Conservation (phyloP, 2,797 vertebrate genomes). For the Lacerta agilis region DNA sequence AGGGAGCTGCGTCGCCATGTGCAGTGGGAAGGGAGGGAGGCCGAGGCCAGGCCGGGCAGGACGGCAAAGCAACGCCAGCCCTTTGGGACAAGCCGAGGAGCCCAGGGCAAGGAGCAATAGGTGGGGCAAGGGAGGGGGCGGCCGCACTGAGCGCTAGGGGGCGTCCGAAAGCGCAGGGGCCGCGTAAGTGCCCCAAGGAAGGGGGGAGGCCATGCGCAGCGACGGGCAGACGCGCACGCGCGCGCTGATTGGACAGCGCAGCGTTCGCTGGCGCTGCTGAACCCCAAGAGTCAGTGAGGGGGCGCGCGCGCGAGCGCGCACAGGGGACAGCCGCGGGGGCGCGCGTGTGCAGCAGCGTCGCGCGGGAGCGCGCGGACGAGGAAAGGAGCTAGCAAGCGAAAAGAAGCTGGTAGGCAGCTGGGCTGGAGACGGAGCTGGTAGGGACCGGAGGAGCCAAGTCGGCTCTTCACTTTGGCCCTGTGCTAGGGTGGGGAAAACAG, state of each 20-base stretch:
- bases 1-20: constrained; percentile 35
- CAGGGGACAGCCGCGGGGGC: constrained; percentile 47
- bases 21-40: constrained; percentile 39
- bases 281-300: constrained; percentile 68
- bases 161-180: constrained; percentile 6
- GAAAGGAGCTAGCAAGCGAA: constrained; percentile 35
- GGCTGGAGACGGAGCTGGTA: constrained; percentile 56
- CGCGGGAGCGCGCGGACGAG: constrained; percentile 62
- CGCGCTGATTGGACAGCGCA: constrained; percentile 71
- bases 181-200: not conserved
- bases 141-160: not conserved
- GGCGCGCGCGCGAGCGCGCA: constrained; percentile 53
- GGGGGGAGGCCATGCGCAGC: not conserved
- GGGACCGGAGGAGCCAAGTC: constrained; percentile 26
- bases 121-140: not conserved
- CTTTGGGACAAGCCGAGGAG: constrained; percentile 36
- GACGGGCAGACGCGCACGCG: constrained; percentile 48
- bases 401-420: constrained; percentile 47
- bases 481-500: not conserved
- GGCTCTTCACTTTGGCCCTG: constrained; percentile 27
- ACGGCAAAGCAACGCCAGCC: constrained; percentile 29
- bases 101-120: constrained; percentile 37
- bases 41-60: constrained; percentile 40
- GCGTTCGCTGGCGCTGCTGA: constrained; percentile 51
- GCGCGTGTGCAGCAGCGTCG: constrained; percentile 62